Evolutionary conservation across 2,888 invertebrate genomes (phyloP).

Genomic region (Phrixothrix hirtus): DNA sequence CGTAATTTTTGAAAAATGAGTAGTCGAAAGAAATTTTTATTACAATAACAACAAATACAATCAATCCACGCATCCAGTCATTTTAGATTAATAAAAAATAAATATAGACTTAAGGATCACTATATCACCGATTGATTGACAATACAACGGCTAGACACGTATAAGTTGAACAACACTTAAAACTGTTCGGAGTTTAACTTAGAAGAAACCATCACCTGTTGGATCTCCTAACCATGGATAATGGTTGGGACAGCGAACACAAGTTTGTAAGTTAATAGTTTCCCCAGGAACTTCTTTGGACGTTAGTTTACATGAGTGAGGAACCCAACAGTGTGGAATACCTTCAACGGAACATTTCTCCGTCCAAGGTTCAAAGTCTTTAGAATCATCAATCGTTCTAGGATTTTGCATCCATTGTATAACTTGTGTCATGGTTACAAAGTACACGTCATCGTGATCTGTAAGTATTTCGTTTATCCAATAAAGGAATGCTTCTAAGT

Average conservation of each 20-base stretch:
- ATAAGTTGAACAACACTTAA: constrained; percentile 35
- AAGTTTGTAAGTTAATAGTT: constrained; percentile 90
- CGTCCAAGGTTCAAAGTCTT: constrained; percentile 93
- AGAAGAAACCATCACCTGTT: constrained; percentile 87
- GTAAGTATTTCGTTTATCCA: constrained; percentile 89
- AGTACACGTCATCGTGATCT: constrained; percentile 89
- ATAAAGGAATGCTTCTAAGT: constrained; percentile 86
- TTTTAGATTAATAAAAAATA: constrained; percentile 46
- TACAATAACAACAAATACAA: constrained; percentile 50
- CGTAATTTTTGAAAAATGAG: constrained; percentile 35
- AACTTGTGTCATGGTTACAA: constrained; percentile 94
- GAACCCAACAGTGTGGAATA: constrained; percentile 81
- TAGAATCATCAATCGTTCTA: constrained; percentile 78
- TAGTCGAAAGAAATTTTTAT: constrained; percentile 48
- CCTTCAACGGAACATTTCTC: constrained; percentile 92
- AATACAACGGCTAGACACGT: constrained; percentile 23
- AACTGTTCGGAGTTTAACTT: constrained; percentile 60
- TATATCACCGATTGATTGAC: constrained; percentile 30
- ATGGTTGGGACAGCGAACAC: constrained; percentile 90
- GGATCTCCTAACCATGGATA: constrained; percentile 96
- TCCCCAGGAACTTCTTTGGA: constrained; percentile 93
- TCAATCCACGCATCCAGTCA: constrained; percentile 52
- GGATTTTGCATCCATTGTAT: constrained; percentile 96
- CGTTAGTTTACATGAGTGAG: constrained; percentile 87
- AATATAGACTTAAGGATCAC: constrained; percentile 51